Percentiles rank a stretch among this genome's conserved stretches.
Conservation (phyloP, 2,888 invertebrate species). For the Eupithecia centaureata region DNA sequence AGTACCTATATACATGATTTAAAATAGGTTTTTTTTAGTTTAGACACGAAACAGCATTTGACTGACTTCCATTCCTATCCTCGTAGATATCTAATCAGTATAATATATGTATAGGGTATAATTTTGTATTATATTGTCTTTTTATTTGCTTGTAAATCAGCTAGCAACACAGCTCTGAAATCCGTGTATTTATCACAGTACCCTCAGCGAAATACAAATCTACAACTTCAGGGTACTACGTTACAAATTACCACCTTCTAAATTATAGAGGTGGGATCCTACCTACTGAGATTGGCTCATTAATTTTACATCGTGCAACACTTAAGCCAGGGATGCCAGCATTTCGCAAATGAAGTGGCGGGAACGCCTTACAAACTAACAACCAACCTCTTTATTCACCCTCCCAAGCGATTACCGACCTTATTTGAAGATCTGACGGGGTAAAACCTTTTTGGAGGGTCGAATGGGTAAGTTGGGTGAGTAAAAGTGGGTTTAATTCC, state of each 20-base stretch:
- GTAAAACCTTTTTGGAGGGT: not conserved
- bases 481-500: constrained; percentile 42
- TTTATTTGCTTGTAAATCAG: not conserved
- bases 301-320: constrained; percentile 83
- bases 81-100: too few relatives aligned
- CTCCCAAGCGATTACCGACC: constrained; percentile 25
- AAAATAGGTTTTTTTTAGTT: not conserved
- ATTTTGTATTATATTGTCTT: not conserved
- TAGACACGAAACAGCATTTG: not conserved
- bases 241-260: constrained; percentile 80
- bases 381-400: constrained; percentile 24
- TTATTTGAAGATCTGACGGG: constrained; percentile 2
- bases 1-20: not conserved
- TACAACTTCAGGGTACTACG: constrained; percentile 49
- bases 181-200: constrained; percentile 7
- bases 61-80: not conserved
- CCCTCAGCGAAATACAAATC: constrained; percentile 42
- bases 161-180: not conserved
- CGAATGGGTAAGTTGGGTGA: constrained; percentile 35
- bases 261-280: constrained; percentile 77
- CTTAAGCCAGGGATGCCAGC: constrained; percentile 80
- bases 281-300: constrained; percentile 80
- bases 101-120: too few relatives aligned
- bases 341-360: constrained; percentile 81
- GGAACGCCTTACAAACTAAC: constrained; percentile 59